Evolutionary conservation across 2,113 vertebrate genomes (phyloP).

Genomic region (Cavia aperea): DNA sequence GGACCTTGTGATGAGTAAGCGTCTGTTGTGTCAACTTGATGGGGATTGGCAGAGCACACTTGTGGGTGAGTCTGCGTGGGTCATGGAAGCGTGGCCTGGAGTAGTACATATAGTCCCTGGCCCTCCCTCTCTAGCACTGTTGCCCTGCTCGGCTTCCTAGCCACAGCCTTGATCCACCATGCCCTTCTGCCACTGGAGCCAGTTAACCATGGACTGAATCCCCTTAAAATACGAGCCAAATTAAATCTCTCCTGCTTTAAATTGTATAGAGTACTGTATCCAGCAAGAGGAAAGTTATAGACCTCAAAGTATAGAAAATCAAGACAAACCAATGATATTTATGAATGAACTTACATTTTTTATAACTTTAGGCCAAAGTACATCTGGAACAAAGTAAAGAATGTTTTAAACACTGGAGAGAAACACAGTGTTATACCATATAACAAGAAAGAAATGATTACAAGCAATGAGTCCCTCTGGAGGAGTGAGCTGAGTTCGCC

Average conservation of each 20-base stretch:
- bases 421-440: neutral
- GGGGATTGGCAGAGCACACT: neutral
- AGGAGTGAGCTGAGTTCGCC: neutral
- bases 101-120: neutral
- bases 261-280: neutral
- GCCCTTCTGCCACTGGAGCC: neutral
- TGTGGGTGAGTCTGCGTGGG: neutral
- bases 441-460: neutral
- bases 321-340: neutral
- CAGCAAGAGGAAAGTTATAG: neutral
- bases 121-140: neutral
- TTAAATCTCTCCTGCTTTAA: neutral
- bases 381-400: neutral
- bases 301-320: neutral
- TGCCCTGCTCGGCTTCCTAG: neutral
- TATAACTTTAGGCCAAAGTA: neutral
- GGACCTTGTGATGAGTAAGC: neutral
- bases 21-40: neutral
- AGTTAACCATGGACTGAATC: neutral
- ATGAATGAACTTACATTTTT: neutral
- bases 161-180: neutral
- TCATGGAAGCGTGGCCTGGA: neutral
- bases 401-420: neutral
- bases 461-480: rapidly evolving
- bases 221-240: neutral